Conservation (phyloP, 1,140 invertebrate genomes). For the Hyles vespertilio region DNA sequence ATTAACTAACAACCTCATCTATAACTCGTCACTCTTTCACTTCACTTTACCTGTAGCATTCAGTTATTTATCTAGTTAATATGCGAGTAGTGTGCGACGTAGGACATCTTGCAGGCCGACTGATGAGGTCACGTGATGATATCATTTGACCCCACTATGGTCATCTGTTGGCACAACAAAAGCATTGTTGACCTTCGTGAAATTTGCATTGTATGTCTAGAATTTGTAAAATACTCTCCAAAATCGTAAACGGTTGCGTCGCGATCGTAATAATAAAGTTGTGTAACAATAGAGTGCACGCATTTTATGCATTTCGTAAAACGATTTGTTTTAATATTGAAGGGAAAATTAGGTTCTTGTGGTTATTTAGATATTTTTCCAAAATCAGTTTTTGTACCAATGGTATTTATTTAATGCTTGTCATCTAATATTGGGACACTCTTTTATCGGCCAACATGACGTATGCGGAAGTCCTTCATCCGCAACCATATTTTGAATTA, state of each 20-base stretch:
- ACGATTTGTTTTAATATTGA: background rate
- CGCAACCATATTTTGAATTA: too few species aligned
- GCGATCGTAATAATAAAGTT: background rate
- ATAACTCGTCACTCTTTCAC: too few species aligned
- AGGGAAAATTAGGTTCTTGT: too few species aligned
- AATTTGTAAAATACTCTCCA: constrained; percentile 8
- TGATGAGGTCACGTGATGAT: constrained; percentile 7
- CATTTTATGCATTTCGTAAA: background rate
- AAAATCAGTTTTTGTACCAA: too few species aligned
- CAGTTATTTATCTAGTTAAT: background rate
- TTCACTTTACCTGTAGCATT: too few species aligned
- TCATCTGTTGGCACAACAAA: constrained; percentile 10
- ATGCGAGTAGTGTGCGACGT: background rate
- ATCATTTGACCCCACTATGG: constrained; percentile 11
- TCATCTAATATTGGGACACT: too few species aligned
- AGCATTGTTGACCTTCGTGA: constrained; percentile 7
- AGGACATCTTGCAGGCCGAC: constrained; percentile 2
- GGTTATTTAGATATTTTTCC: too few species aligned
- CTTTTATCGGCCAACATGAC: too few species aligned
- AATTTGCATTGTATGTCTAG: constrained; percentile 13
- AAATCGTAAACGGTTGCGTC: constrained; percentile 1
- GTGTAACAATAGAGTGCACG: background rate
- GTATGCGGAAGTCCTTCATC: too few species aligned
- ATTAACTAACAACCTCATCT: too few species aligned
- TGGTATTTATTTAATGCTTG: too few species aligned